A percentile compares a stretch with the other conserved stretches of the same genome.
Conservation (phyloP, 2,797 vertebrate species). For the Sebastes hubbsi region DNA sequence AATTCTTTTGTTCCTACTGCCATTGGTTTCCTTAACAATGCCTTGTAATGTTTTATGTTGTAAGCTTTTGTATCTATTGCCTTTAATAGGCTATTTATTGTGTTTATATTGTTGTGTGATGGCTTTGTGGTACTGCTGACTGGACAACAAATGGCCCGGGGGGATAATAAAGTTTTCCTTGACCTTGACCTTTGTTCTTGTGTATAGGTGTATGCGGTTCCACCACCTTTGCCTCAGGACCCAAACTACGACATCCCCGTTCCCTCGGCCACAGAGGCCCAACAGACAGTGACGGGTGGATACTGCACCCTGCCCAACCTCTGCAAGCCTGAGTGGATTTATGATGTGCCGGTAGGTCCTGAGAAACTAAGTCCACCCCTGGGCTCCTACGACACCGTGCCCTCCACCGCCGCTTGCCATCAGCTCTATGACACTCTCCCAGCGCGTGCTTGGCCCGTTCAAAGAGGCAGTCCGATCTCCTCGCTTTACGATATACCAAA, state of each 20-base stretch:
- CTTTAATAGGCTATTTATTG: no score
- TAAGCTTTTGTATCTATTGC: no score
- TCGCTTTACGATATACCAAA: constrained; percentile 80
- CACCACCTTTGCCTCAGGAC: constrained; percentile 76
- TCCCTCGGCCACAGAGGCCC: constrained; percentile 52
- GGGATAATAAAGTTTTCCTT: no score
- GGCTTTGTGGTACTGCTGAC: no score
- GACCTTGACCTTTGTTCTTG: not conserved
- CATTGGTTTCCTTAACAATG: no score
- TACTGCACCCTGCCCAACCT: constrained; percentile 84
- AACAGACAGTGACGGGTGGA: constrained; percentile 47
- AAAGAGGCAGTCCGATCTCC: not conserved
- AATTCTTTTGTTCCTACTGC: no score
- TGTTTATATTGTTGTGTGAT: no score
- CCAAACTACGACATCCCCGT: constrained; percentile 75
- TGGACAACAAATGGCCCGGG: no score
- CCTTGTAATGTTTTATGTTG: no score
- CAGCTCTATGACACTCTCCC: constrained; percentile 67
- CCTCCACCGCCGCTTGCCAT: constrained; percentile 36
- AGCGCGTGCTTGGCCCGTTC: not conserved
- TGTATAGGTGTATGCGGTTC: constrained; percentile 82
- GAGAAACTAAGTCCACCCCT: constrained; percentile 70
- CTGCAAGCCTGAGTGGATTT: constrained; percentile 89
- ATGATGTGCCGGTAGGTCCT: constrained; percentile 84
- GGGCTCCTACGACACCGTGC: constrained; percentile 43